Conservation (phyloP, 2,888 invertebrate species). For the Drosophila trichaetosa region DNA sequence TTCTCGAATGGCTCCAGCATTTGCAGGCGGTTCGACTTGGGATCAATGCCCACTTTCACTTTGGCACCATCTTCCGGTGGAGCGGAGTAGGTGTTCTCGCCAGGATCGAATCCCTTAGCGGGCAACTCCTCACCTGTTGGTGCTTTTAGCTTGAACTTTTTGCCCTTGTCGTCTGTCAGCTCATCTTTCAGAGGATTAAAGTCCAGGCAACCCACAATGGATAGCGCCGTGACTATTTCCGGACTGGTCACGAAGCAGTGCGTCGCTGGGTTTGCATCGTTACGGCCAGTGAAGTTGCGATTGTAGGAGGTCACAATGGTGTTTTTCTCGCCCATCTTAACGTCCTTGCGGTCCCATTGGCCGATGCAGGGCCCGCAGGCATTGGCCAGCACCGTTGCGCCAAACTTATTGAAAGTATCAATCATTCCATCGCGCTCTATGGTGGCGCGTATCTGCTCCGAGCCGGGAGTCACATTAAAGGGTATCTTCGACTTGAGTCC, state of each 20-base stretch:
- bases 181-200: constrained; percentile 97
- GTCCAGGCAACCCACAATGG: constrained; percentile 94
- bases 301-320: constrained; percentile 99
- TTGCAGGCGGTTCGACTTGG: constrained; percentile 95
- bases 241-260: constrained; percentile 97
- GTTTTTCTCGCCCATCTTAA: constrained; percentile 99
- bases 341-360: constrained; percentile 99
- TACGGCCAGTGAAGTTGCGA: constrained; percentile 98
- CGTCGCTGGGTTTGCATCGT: constrained; percentile 98
- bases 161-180: constrained; percentile 93
- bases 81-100: constrained; percentile 96
- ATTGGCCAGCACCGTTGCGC: constrained; percentile 97
- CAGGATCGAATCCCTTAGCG: constrained; percentile 97
- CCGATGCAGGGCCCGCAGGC: constrained; percentile 99
- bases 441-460: constrained; percentile 98
- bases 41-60: constrained; percentile 92
- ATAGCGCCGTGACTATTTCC: constrained; percentile 98
- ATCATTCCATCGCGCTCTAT: constrained; percentile 98
- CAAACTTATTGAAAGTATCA: constrained; percentile 93
- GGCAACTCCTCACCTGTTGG: constrained; percentile 97
- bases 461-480: constrained; percentile 99
- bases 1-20: constrained; percentile 96
- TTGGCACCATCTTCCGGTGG: constrained; percentile 87
- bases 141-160: constrained; percentile 93
- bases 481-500: constrained; percentile 97